Conservation (phyloP, 2,888 invertebrate species). For the Lamproptera curius region DNA sequence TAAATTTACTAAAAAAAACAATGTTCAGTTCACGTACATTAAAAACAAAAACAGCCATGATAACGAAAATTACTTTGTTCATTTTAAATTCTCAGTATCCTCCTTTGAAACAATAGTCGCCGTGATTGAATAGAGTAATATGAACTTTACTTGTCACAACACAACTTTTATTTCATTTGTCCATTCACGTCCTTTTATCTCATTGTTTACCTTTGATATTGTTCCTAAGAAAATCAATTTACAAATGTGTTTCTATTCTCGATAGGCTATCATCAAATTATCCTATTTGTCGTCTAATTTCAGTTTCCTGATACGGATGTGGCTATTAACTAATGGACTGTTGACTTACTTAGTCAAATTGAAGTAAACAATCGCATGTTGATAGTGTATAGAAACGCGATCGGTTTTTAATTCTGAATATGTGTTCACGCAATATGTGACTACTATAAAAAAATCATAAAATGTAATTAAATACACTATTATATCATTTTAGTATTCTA, state of each 20-base stretch:
- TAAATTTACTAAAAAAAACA: too few species aligned
- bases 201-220: slow-evolving; percentile 39
- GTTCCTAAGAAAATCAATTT: slow-evolving; percentile 37
- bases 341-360: too few species aligned
- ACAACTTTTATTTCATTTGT: slow-evolving; percentile 4
- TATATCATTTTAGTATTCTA: too few species aligned
- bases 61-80: slow-evolving; percentile 51
- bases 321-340: too few species aligned
- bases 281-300: slow-evolving; percentile 4
- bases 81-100: slow-evolving; percentile 34
- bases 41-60: slow-evolving; percentile 55
- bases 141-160: slow-evolving; percentile 28
- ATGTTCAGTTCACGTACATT: slow-evolving; percentile 58
- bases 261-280: not conserved
- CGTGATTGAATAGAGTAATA: slow-evolving; percentile 29
- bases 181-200: slow-evolving; percentile 30
- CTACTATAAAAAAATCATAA: too few species aligned
- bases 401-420: too few species aligned
- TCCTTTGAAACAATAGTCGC: slow-evolving; percentile 32
- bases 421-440: too few species aligned
- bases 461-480: too few species aligned
- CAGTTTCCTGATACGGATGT: not conserved
- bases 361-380: too few species aligned
- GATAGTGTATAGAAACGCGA: too few species aligned
- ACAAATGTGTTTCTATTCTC: slow-evolving; percentile 35